Percentiles rank a stretch among this genome's conserved stretches.
These are phyloP conservation scores for Pseudotriccus pelzelni DNA, from an alignment of 2,797 vertebrate species.

Conservation along the genomic window DNA sequence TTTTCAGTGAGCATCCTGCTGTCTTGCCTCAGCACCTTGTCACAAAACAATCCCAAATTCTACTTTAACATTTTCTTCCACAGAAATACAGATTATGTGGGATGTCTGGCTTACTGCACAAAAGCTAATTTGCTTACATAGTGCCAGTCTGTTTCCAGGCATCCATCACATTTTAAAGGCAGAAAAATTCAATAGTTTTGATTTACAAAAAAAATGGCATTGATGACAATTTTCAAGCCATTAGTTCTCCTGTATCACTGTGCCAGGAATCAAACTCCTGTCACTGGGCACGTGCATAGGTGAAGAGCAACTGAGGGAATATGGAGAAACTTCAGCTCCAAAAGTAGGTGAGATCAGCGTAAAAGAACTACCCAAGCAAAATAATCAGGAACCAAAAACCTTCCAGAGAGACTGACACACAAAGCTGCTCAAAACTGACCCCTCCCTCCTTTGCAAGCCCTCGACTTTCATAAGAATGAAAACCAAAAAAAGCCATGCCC, in stretches of 20 bases:
- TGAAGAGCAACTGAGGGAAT: background rate
- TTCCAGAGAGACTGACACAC: background rate
- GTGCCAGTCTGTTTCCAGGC: background rate
- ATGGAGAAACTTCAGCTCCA: background rate
- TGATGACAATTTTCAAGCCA: background rate
- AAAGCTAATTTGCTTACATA: background rate
- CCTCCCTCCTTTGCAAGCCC: background rate
- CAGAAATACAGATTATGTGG: background rate
- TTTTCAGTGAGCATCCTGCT: background rate
- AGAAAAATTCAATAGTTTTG: background rate
- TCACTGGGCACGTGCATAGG: background rate
- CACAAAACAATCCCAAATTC: background rate
- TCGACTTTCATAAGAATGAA: background rate
- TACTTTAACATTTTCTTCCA: background rate
- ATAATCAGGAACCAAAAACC: background rate
- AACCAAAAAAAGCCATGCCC: background rate
- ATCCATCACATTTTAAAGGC: background rate
- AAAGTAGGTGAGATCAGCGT: background rate
- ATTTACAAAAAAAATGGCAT: background rate
- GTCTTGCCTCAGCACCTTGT: background rate
- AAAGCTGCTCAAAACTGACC: background rate
- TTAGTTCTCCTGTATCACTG: background rate
- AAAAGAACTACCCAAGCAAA: background rate
- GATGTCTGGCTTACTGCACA: background rate
- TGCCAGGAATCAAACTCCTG: background rate